A percentile compares a stretch with the other conserved stretches of the same genome.
Conservation (phyloP, 2,888 invertebrate genomes). For the Aspidiotus rigidus region DNA sequence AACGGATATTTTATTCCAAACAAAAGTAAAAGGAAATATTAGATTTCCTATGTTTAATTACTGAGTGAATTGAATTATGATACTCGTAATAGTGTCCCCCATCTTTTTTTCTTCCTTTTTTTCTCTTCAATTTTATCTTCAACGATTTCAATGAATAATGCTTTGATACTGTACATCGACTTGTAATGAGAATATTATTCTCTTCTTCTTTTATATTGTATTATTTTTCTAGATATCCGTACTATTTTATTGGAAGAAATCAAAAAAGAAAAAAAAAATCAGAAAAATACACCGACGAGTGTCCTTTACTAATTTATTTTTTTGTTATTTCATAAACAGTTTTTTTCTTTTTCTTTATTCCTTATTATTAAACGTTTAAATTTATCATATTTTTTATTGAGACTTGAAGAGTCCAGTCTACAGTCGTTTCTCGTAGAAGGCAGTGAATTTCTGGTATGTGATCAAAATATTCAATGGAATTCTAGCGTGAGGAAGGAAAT, state of each 20-base stretch:
- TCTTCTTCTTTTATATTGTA: neutral
- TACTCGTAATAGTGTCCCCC: neutral
- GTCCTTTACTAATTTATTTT: too few relatives aligned
- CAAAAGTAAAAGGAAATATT: constrained; percentile 54
- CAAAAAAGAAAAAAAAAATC: too few relatives aligned
- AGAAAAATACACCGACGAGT: too few relatives aligned
- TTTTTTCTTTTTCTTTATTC: neutral
- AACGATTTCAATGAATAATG: neutral
- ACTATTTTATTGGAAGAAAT: too few relatives aligned
- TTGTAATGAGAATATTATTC: neutral
- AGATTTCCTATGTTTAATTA: constrained; percentile 12
- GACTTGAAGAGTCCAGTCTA: too few relatives aligned
- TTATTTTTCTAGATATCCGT: neutral
- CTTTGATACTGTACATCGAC: neutral
- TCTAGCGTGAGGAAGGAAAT: too few relatives aligned
- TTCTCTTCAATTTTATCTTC: neutral
- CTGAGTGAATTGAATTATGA: too few relatives aligned
- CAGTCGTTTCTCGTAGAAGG: too few relatives aligned
- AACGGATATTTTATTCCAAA: constrained; percentile 72
- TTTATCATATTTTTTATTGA: too few relatives aligned
- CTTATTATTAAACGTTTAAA: neutral
- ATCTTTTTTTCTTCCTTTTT: constrained; percentile 1
- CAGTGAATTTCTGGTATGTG: too few relatives aligned
- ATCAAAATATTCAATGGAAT: too few relatives aligned
- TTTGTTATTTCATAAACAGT: neutral